Base-by-base conservation (phyloP, 2,797 vertebrate genomes). In the Huso huso region DNA sequence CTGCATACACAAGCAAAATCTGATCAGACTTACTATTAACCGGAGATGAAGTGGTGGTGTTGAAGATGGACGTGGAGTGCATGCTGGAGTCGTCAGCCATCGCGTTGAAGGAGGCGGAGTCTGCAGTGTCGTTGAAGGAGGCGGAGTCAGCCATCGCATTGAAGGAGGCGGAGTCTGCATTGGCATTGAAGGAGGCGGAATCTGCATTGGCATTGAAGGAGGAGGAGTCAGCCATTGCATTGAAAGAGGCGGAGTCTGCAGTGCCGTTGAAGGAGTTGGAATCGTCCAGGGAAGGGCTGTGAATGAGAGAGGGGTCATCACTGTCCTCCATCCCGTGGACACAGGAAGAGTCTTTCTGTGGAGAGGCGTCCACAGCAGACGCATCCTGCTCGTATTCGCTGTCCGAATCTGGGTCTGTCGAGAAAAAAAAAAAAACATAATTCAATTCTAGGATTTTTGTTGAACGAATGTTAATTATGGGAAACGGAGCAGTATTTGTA, bases 331-430 rank as follows among this genome's bases (percentile, higher is more conserved):
- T 11, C 55, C 6, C 10, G 11, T 58, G 55, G 11, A 13, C 55
- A 11, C 9, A 3, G 10, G 67, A 66, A 83, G 78, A 18, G 79
- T 75, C 37, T 82, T 82, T 71, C 55, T 83, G 83, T 59, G 72
- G 72, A 52, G 70, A 3, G 37, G 68, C 72, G 72, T 83, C 85
- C 68, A 86, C 69, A 76, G 88, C 90, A 2, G 91, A 79, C 64
- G 88, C 81, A 65, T 91, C 90, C 51, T 81, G 87, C n/a, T 87
- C 76, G 68, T 81, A 86, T 64, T 78, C 74, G 55, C 82, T 85
- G 64, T 83, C 88, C n/a, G 80, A 82, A 67, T 87, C 77, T 88
- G 80, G 82, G 67, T 87, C 77, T 88, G 69, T 60, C 51, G 60
- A 23, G 49, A 61, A 51, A 66, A 48, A 8, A 11, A 65, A 9